Conservation (phyloP, 2,797 vertebrate genomes). For the Manis javanica region DNA sequence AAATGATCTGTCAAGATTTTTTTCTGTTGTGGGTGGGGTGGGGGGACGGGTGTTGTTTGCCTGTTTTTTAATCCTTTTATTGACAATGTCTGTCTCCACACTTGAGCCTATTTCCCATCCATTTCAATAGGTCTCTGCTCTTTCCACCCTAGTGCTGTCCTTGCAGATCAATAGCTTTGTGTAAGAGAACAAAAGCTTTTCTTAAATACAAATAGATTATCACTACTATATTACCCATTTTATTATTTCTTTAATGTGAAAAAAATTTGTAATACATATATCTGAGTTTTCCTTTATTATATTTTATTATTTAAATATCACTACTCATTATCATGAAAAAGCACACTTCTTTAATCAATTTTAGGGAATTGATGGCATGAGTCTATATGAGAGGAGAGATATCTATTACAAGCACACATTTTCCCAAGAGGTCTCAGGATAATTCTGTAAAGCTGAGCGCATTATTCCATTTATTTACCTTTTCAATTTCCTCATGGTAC, state of each 20-base stretch:
- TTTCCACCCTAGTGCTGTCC: not conserved
- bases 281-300: slow-evolving; percentile 30
- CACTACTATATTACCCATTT: slow-evolving; percentile 19
- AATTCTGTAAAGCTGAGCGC: not conserved
- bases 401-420: not conserved
- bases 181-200: not conserved
- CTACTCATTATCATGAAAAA: not conserved
- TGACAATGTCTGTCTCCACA: slow-evolving; percentile 63
- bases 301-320: slow-evolving; percentile 18
- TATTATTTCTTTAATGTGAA: slow-evolving; percentile 38
- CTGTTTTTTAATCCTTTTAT: slow-evolving; percentile 63
- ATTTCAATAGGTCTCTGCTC: slow-evolving; percentile 29
- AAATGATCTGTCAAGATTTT: not conserved
- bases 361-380: slow-evolving; percentile 42
- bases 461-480: slow-evolving; percentile 28
- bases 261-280: slow-evolving; percentile 45
- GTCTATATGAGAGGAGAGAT: not conserved
- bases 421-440: not conserved
- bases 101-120: not conserved
- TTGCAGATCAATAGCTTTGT: slow-evolving; percentile 28
- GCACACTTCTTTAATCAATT: not conserved
- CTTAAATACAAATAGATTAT: not conserved
- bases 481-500: not conserved
- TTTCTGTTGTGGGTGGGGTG: accelerated
- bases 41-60: not conserved